phyloP scores from a whole-genome alignment of 2,113 vertebrate species.

The Tragulus kanchil region DNA sequence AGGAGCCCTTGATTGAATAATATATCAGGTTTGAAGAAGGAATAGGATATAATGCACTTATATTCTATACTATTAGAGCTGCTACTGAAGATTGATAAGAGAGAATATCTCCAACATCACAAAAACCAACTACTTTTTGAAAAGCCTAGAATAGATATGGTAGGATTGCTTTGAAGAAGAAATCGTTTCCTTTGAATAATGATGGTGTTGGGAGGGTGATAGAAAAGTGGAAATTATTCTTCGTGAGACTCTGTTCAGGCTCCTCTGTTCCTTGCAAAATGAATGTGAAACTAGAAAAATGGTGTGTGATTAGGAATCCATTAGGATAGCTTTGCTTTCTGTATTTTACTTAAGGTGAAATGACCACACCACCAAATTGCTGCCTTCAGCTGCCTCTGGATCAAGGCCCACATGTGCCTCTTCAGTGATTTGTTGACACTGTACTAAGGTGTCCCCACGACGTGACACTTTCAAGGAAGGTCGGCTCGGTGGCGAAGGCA shows the following conservation, averaged over 20 bases:
- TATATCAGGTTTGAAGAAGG: constrained; percentile 12
- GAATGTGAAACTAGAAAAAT: constrained; percentile 45
- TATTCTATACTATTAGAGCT: neutral
- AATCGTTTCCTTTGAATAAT: constrained; percentile 32
- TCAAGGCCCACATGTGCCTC: no score
- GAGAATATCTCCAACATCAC: neutral
- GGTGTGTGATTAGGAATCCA: neutral
- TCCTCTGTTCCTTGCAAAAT: constrained; percentile 3
- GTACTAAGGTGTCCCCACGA: neutral
- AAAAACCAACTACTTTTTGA: neutral
- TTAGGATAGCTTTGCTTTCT: neutral
- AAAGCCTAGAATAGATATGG: neutral
- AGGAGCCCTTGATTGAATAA: constrained; percentile 1
- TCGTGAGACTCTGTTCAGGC: neutral
- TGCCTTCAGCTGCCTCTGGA: neutral
- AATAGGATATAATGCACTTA: neutral
- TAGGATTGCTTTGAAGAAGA: constrained; percentile 33
- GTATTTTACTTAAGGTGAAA: neutral
- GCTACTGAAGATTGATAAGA: neutral
- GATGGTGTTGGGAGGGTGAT: neutral
- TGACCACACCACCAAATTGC: neutral
- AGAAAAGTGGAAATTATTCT: constrained; percentile 39
- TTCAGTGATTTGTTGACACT: neutral
- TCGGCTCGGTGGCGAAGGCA: neutral
- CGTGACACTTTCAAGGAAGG: neutral